A percentile compares a stretch with the other conserved stretches of the same genome.
These are phyloP conservation scores for Aleiodes testaceus DNA, from an alignment of 2,888 invertebrate genomes.

Conservation along the genomic window DNA sequence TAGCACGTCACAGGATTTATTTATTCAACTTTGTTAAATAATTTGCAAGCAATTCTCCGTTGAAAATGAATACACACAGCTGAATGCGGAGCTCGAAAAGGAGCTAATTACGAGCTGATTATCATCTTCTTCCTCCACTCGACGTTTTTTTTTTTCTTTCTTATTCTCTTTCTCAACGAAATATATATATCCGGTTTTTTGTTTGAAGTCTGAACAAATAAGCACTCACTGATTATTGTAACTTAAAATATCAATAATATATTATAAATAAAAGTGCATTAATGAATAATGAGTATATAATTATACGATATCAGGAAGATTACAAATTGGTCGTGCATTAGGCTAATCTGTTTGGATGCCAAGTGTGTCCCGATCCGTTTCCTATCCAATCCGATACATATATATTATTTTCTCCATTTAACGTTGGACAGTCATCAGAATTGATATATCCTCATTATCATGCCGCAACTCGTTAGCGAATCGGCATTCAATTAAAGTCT, in stretches of 20 bases:
- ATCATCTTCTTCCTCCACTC: conserved; percentile 57
- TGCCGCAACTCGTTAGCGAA: conserved; percentile 50
- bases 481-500: conserved; percentile 52
- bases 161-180: background rate
- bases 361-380: conserved; percentile 23
- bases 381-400: conserved; percentile 20
- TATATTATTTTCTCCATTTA: conserved; percentile 29
- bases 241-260: background rate
- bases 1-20: conserved; percentile 28
- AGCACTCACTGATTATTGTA: too few relatives aligned
- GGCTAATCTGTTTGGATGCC: conserved; percentile 42
- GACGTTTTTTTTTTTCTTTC: conserved; percentile 33
- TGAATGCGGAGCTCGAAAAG: conserved; percentile 46
- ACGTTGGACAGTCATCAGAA: conserved; percentile 35
- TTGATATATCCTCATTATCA: conserved; percentile 51
- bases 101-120: conserved; percentile 61
- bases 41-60: background rate
- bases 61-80: background rate
- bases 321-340: conserved; percentile 49
- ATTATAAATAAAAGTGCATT: conserved; percentile 27
- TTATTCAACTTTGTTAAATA: conserved; percentile 13
- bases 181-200: conserved; percentile 17
- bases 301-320: conserved; percentile 41
- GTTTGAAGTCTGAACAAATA: background rate
- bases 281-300: conserved; percentile 37